Conservation (phyloP, 2,113 vertebrate genomes). For the Oceanodroma tethys region DNA sequence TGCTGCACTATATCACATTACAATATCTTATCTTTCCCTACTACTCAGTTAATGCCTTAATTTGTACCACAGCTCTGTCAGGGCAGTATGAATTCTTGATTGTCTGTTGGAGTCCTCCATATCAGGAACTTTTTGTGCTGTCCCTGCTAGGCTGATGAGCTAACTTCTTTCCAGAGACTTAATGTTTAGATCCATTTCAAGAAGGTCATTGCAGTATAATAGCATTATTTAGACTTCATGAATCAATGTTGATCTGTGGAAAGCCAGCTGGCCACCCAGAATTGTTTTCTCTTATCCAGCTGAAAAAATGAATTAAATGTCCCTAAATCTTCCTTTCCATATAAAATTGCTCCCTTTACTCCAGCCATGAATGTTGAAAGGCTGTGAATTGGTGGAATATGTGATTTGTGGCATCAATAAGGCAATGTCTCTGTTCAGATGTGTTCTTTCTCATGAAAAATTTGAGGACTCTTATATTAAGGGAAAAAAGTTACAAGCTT, state of each 20-base stretch:
- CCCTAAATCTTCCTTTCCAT: constrained; percentile 9
- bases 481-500: background rate
- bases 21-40: background rate
- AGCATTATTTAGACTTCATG: background rate
- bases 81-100: background rate
- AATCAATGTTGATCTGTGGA: background rate
- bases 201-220: background rate
- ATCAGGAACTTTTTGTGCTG: background rate
- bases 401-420: constrained; percentile 28
- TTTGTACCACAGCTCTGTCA: background rate
- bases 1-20: background rate
- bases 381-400: background rate
- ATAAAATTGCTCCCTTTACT: background rate
- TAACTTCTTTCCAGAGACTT: background rate
- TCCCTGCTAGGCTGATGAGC: background rate
- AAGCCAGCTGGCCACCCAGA: background rate
- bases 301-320: constrained; percentile 11
- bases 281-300: background rate
- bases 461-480: background rate
- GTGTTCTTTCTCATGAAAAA: background rate
- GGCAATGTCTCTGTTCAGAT: background rate
- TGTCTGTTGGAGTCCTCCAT: background rate
- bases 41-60: background rate
- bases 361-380: constrained; percentile 11
- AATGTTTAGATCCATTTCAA: background rate